Base-by-base conservation (phyloP, 1,140 invertebrate species). In the Scaptomyza montana region DNA sequence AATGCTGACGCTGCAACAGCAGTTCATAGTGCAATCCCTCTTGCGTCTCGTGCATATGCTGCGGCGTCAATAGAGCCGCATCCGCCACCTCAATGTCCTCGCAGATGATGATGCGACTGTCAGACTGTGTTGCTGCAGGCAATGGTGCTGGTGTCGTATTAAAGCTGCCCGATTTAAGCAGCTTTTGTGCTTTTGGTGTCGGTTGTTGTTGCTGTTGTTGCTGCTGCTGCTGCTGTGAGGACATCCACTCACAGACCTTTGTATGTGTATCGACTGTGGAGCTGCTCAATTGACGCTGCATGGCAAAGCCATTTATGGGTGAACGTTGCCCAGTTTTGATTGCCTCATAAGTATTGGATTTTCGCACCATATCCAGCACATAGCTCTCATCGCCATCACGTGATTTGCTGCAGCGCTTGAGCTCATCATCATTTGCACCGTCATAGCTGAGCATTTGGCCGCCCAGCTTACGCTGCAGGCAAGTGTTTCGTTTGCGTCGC, bases 231-330 rank as follows among this genome's bases (percentile, higher is more conserved):
- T 95, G 95, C 72, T 81, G 78, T 0, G 69, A 96, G 93, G 95
- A 94, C 74, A 97, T 97, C 96, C 96, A 97, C 62, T 97, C 96
- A 61, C 95, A 94, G 2, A 97, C 96, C 93, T 97, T 97, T 9
- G 96, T 95, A 79, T 97, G 95, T 0, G 96, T 95, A 85, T 97
- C 96, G 67, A 97, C 95, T 0, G 96, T 97, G 51, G 96, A 97
- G 9, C 93, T 94, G 1, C 96, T 96, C 76, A 95, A 94, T 80
- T 96, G 95, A 41, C 96, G 91, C 12, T 95, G 94, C 8, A 95
- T 92, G 91, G 95, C 95, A 73, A 94, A 95, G 46, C 93, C 90
- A 62, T 91, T 90, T 43, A 89, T 87, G 10, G 89, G 85, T 7
- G 91, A 92, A 33, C 82, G 77, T 61, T 92, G 82, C 62, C 65